Conservation (phyloP, 2,888 invertebrate genomes). For the Calameuta pallipes region DNA sequence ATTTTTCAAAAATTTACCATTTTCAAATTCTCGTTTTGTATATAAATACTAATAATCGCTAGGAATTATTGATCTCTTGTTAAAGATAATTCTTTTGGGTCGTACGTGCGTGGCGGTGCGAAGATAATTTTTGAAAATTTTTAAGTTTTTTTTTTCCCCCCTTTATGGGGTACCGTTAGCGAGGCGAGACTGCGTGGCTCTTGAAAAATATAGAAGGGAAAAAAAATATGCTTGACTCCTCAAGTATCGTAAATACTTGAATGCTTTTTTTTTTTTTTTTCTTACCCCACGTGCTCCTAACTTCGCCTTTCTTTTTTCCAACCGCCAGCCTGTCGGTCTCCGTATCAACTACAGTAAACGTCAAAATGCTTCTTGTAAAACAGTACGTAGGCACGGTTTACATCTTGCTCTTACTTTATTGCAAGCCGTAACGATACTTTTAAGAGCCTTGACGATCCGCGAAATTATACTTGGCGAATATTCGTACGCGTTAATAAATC, state of each 20-base stretch:
- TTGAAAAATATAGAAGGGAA: not conserved
- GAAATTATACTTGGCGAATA: not conserved
- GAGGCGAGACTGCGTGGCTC: not conserved
- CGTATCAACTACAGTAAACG: not conserved
- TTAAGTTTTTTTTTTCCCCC: not conserved
- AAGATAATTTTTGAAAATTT: not conserved
- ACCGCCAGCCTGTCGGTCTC: not conserved
- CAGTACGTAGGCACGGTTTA: not conserved
- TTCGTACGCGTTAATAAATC: not conserved
- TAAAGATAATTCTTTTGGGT: not conserved
- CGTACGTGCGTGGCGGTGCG: not conserved
- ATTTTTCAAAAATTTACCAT: not conserved
- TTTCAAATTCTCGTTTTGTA: not conserved
- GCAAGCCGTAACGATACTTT: not conserved
- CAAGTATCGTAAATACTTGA: not conserved
- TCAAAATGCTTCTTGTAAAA: not conserved
- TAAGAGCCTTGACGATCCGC: not conserved
- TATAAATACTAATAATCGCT: not conserved
- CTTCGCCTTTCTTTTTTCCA: not conserved
- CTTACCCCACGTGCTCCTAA: not conserved
- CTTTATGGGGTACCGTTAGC: not conserved
- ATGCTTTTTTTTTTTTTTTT: not conserved
- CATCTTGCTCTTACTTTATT: not conserved
- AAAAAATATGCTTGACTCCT: not conserved
- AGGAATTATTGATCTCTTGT: not conserved